Base-by-base conservation (phyloP, 2,797 vertebrate genomes). In the Tenualosa ilisha region DNA sequence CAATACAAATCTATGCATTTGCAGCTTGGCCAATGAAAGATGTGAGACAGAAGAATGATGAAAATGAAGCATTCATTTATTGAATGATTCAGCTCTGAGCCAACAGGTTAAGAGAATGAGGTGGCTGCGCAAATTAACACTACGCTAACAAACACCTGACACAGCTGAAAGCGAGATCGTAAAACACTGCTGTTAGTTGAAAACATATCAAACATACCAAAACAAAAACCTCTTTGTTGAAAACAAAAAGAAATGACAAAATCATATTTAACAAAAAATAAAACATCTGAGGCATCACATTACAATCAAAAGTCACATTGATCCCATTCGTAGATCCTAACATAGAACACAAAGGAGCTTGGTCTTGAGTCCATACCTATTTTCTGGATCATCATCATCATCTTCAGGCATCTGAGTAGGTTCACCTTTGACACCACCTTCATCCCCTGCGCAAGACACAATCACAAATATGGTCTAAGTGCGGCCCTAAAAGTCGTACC, bases 341-440 rank as follows among this genome's bases (percentile, higher is more conserved):
- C 20, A 6, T 43, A 37, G 17, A 75, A 46, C 15, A 46, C 37
- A 79, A 43, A 6, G 40, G 37, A 22, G 43, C 37, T 75, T 6
- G 37, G 6, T 40, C 13, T 31, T n/a, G 81, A 17, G 59, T 40
- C 22, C 91, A 92, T 96, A 99, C 98, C 98, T 98, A 96, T 99
- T 99, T 94, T 99, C 98, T 83, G 98, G 97, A 84, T 98, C 98
- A 81, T 98, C 97, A 17, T 99, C 97, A 50, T 97, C 97, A 49
- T 97, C 97, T 63, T 97, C 97, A 20, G 94, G 92, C 89, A 95
- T 93, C 91, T 92, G 94, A 88, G 93, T 91, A 88, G 91, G 87
- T 79, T 91, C 94, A 84, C 94, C 89, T 92, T 97, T 97, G 92
- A 93, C 89, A 61, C 96, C 95, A 65, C 91, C 95, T 94, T 99